phyloP scores from a whole-genome alignment of 2,888 invertebrate species.

The Zygaena filipendulae region DNA sequence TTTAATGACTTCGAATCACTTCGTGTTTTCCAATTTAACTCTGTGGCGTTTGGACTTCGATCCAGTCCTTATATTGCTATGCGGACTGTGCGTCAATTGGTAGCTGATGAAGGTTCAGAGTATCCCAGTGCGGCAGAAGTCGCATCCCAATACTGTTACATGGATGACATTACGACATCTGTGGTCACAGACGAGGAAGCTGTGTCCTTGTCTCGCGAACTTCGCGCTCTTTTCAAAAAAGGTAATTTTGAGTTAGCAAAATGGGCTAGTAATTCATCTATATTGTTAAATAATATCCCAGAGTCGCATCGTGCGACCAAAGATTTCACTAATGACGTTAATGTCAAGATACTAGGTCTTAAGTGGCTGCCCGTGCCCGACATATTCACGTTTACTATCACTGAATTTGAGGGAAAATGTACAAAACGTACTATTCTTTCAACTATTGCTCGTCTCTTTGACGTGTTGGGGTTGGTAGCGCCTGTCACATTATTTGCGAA shows the following conservation, averaged over 20 bases:
- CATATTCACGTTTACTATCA: background rate
- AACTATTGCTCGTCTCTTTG: constrained; percentile 4
- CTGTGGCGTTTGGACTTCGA: no score
- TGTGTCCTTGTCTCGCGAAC: background rate
- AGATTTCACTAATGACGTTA: constrained; percentile 3
- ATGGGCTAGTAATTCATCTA: constrained; percentile 6
- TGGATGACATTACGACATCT: background rate
- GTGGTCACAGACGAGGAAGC: background rate
- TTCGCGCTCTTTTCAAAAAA: background rate
- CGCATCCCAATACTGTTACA: background rate
- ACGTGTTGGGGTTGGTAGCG: no score
- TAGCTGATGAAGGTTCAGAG: no score
- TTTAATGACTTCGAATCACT: no score
- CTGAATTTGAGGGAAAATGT: background rate
- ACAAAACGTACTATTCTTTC: no score
- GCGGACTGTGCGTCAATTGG: no score
- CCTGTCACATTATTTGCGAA: background rate
- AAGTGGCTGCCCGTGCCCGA: background rate
- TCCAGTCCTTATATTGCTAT: no score
- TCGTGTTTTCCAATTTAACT: background rate
- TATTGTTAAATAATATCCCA: constrained; percentile 2
- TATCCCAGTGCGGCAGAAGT: background rate
- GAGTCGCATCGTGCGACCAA: constrained; percentile 1
- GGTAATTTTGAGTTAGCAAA: constrained; percentile 5
- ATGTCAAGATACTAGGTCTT: background rate